Evolutionary conservation across 2,113 vertebrate genomes (phyloP), one percentile per base, ranked within the genome.

Genomic region (Dunckerocampus dactyliophorus): DNA sequence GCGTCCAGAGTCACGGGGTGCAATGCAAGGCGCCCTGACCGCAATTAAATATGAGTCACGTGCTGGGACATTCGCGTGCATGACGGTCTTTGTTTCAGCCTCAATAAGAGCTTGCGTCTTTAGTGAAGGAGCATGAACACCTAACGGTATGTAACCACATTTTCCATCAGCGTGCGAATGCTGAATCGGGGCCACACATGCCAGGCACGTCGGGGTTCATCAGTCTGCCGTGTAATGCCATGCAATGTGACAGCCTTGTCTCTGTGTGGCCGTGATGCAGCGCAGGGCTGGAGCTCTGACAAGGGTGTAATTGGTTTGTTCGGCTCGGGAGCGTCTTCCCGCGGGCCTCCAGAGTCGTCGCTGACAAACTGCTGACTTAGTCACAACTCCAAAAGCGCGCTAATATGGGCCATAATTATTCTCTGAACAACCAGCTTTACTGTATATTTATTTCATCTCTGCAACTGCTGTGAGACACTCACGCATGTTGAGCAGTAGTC

Each of bases 1-100:
- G 47, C 17, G n/a, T 47, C 17, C 6, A 10, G 47, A 8, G 15
- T 47, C 74, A 67, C 47, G 78, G 72, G 77, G 69, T 61, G 39
- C 39, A 43, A 43, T 43, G 13, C 39, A 14, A 20, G 56, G 48
- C 47, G 19, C 51, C 47, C 31, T 34, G 3, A 5, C 31, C 6
- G 14, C 71, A 72, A 71, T 85, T 84, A 72, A 62, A 72, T 62
- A 72, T 62, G 70, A 82, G 74, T 88, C 86, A 82, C 75, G 67
- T 82, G 82, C 73, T 69, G 51, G 37, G 19, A 42, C 69, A 68
- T 34, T 59, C 56, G 43, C 13, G 10, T 37, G 63, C 24, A 37
- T 50, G 53, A 46, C 49, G 76, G 50, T 64, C 68, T 72, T 72
- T 72, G 79, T 63, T 77, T 68, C 47, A 65, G 62, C 62, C 53